Evolutionary conservation across 2,797 vertebrate species (phyloP).

Genomic region (Chiroxiphia lanceolata): DNA sequence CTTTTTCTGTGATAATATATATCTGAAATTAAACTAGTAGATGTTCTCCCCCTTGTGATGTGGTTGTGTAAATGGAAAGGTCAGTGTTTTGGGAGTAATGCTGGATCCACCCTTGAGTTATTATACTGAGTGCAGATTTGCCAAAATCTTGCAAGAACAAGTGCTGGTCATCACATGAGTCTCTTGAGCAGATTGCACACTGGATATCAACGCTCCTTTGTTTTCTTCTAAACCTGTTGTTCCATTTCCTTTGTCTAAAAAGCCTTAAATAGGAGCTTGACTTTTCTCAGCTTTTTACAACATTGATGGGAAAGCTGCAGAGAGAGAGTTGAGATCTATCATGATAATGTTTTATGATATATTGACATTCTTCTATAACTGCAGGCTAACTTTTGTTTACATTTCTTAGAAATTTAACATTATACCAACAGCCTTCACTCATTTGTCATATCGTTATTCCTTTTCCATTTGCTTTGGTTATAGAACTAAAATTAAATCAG

Average conservation of each 20-base stretch:
- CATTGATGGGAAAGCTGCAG: not conserved
- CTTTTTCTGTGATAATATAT: not conserved
- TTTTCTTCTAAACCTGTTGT: not conserved
- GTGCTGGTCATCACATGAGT: fast-evolving
- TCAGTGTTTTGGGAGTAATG: not conserved
- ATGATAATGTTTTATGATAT: not conserved
- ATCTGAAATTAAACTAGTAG: not conserved
- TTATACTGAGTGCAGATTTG: not conserved
- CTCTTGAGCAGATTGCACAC: not conserved
- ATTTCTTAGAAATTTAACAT: conserved; percentile 18
- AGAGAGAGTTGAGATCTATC: not conserved
- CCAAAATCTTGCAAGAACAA: not conserved
- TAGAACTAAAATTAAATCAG: conserved; percentile 29
- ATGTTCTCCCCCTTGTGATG: not conserved
- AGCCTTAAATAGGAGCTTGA: not conserved
- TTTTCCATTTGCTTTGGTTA: not conserved
- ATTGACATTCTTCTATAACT: not conserved
- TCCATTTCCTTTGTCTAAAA: not conserved
- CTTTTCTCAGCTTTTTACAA: not conserved
- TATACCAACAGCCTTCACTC: not conserved
- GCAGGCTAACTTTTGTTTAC: not conserved
- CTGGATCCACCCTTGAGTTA: not conserved
- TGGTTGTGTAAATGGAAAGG: not conserved
- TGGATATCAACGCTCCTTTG: not conserved
- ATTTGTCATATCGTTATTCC: conserved; percentile 15